phyloP scores from a whole-genome alignment of 2,113 vertebrate species.

The Brachypodius melanocephalos region DNA sequence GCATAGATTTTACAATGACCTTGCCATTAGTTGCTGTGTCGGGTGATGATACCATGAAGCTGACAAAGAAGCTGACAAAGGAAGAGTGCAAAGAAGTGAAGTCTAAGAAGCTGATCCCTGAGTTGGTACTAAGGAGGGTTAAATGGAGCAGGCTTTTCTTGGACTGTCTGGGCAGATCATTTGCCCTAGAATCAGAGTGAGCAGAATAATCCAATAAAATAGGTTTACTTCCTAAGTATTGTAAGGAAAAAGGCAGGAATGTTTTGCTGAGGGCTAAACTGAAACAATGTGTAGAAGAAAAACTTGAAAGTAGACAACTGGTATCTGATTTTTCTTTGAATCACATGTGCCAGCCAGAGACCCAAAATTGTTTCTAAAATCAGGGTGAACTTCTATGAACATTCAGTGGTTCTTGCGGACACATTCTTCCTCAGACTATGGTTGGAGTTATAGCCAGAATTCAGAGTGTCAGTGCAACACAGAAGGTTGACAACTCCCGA shows the following conservation, averaged over 20 bases:
- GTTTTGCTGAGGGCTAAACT: background rate
- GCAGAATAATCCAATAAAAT: background rate
- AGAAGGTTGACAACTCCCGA: background rate
- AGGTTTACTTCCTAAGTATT: background rate
- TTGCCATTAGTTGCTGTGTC: background rate
- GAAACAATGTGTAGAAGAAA: background rate
- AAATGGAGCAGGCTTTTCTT: background rate
- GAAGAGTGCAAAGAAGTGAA: background rate
- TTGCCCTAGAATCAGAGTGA: background rate
- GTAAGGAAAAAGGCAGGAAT: background rate
- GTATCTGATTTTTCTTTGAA: background rate
- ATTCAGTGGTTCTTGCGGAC: background rate
- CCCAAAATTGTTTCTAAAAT: background rate
- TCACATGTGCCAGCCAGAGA: background rate
- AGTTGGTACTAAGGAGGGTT: background rate
- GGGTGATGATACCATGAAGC: background rate
- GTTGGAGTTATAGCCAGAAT: background rate
- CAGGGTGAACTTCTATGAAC: background rate
- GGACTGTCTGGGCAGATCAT: background rate
- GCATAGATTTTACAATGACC: background rate
- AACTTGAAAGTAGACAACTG: background rate
- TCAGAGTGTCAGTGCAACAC: background rate
- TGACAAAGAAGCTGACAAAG: background rate
- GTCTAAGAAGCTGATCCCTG: background rate
- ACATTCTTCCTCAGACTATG: background rate